Evolutionary conservation across 2,888 invertebrate species (phyloP).

Genomic region (Lamellibrachia columna): DNA sequence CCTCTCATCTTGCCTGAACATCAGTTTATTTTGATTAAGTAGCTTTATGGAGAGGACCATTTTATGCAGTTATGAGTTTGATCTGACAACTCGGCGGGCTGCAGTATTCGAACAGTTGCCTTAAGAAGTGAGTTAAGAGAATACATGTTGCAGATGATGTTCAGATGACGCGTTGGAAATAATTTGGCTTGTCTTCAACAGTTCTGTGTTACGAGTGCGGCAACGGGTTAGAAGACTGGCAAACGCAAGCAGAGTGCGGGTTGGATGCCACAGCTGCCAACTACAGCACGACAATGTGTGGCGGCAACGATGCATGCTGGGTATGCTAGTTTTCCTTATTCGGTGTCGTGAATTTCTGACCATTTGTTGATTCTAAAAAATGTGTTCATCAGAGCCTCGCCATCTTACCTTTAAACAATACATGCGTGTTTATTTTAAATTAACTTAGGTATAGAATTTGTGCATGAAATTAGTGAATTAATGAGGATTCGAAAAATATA

Average conservation of each 20-base stretch:
- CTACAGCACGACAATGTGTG: conserved; percentile 17
- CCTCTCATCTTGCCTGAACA: not conserved
- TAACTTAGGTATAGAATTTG: too few species aligned
- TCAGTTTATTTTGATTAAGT: not conserved
- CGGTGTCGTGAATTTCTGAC: not conserved
- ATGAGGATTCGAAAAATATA: too few species aligned
- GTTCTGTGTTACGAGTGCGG: conserved; percentile 21
- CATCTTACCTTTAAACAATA: too few species aligned
- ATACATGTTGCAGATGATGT: not conserved
- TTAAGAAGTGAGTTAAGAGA: not conserved
- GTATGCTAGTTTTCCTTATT: not conserved
- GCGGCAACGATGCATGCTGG: conserved; percentile 19
- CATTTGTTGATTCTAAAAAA: too few species aligned
- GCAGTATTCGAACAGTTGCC: not conserved
- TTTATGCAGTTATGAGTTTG: not conserved
- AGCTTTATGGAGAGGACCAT: not conserved
- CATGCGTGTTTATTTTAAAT: too few species aligned
- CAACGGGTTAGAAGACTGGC: not conserved
- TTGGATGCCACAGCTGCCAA: conserved; percentile 17
- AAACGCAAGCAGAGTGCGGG: not conserved
- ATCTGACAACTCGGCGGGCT: not conserved
- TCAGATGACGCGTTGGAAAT: not conserved
- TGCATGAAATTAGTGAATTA: too few species aligned
- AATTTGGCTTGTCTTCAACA: not conserved
- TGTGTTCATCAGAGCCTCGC: too few species aligned